Conservation (phyloP, 1,140 invertebrate species). For the Phortica variegata region DNA sequence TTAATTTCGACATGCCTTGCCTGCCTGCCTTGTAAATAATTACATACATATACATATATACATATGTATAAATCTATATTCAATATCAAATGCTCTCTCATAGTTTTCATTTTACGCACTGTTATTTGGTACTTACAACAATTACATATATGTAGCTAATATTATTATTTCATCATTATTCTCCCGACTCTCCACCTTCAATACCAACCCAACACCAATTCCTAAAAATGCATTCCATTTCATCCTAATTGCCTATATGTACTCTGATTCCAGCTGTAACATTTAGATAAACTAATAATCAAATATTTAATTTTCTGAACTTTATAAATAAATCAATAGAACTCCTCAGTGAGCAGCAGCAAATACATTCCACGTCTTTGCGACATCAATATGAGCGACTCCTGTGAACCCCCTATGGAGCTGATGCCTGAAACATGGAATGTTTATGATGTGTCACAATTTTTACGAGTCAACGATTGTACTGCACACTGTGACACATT, state of each 20-base stretch:
- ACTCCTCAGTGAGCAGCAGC: slow-evolving; percentile 46
- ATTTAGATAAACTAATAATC: too few species aligned
- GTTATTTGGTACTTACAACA: slow-evolving; percentile 44
- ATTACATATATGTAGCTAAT: slow-evolving; percentile 7
- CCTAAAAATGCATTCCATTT: not conserved
- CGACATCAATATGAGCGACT: slow-evolving; percentile 30
- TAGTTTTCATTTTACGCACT: slow-evolving; percentile 46
- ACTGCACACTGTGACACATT: slow-evolving; percentile 85
- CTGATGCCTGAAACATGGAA: slow-evolving; percentile 78
- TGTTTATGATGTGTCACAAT: slow-evolving; percentile 80
- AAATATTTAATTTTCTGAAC: slow-evolving; percentile 19
- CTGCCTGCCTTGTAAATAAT: slow-evolving; percentile 13
- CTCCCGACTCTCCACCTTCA: not conserved
- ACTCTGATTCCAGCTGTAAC: not conserved
- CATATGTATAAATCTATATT: slow-evolving; percentile 17
- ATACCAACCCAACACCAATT: too few species aligned
- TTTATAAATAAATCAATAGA: slow-evolving; percentile 24
- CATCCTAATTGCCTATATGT: not conserved
- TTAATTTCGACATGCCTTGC: slow-evolving; percentile 13
- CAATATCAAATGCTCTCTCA: too few species aligned
- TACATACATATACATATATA: slow-evolving; percentile 1
- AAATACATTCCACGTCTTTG: slow-evolving; percentile 55
- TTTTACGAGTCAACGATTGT: slow-evolving; percentile 87
- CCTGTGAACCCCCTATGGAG: slow-evolving; percentile 58
- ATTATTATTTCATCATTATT: too few species aligned